Conservation (phyloP, 2,888 invertebrate genomes). For the Sylvicola fuscatus region DNA sequence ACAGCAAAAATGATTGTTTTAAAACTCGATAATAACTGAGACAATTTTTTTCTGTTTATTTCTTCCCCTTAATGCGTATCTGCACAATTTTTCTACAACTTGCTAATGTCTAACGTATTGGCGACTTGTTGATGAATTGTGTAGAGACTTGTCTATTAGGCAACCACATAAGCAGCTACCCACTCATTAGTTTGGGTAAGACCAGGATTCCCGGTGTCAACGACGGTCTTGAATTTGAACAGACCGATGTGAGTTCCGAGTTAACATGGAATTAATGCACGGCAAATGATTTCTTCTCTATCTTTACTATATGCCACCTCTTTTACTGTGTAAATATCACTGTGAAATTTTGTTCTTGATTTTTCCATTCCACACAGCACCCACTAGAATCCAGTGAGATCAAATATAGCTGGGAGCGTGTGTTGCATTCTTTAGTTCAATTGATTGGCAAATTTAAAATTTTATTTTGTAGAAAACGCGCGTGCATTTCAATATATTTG, state of each 20-base stretch:
- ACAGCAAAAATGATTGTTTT: too few species aligned
- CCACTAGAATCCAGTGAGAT: too few species aligned
- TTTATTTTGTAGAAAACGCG: too few species aligned
- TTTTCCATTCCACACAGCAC: too few species aligned
- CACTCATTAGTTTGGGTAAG: slow-evolving; percentile 86
- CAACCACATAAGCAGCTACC: slow-evolving; percentile 71
- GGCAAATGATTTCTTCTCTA: too few species aligned
- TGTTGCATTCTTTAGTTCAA: background rate
- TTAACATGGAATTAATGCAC: slow-evolving; percentile 9
- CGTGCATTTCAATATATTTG: too few species aligned
- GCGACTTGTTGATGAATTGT: slow-evolving; percentile 5
- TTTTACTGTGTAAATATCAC: too few species aligned
- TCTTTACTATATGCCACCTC: too few species aligned
- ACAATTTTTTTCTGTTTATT: background rate
- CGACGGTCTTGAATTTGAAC: slow-evolving; percentile 74
- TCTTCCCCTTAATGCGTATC: background rate
- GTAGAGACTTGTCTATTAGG: slow-evolving; percentile 65
- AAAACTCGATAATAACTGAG: too few species aligned
- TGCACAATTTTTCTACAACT: too few species aligned
- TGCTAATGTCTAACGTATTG: background rate
- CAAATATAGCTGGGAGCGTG: slow-evolving; percentile 8
- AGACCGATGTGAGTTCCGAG: slow-evolving; percentile 61
- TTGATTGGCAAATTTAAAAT: too few species aligned
- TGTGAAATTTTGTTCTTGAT: too few species aligned
- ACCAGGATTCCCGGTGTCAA: slow-evolving; percentile 87